Base-by-base conservation (phyloP, 2,113 vertebrate genomes). In the Prinia subflava region DNA sequence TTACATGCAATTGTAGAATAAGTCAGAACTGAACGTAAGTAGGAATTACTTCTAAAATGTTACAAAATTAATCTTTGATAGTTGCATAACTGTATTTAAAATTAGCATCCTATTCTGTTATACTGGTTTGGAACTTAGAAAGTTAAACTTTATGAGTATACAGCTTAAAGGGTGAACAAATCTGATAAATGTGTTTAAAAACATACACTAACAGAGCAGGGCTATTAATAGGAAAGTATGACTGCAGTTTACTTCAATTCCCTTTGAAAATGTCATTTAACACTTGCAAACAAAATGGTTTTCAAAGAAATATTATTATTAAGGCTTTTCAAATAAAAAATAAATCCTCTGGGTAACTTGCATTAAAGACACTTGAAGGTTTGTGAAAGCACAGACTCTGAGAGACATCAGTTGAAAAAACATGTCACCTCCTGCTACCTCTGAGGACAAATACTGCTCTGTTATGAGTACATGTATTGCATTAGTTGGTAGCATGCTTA, bases 361-460 rank as follows among this genome's bases (percentile, higher is more conserved):
- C 73, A 87, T 95, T 95, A 95, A 96, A 97, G 97, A 98, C 97
- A 97, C 96, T 95, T 94, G 74, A 96, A 95, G 86, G 88, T 89
- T 87, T 92, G 31, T 73, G 83, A 94, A 93, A 95, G 94, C 85
- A 90, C 44, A 85, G 95, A 96, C 93, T 97, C n/a, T 91, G 88
- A 82, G 65, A 89, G 82, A 97, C 97, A 94, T 94, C 59, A 70
- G 60, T 1, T 83, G 11, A 52, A 94, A 94, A 87, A 79, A n/a
- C 35, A 13, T 1, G 75, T 63, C 76, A 89, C 56, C 71, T 70
- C 76, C 53, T 83, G 65, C 91, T 92, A 83, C 42, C 49, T 91
- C 77, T 55, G 67, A 90, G 52, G 74, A 73, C 91, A 97, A 95
- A 89, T 74, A 90, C 87, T 89, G 87, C 83, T 88, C 42, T 67